These are phyloP conservation scores for Pongo abelii DNA, from an alignment of 2,113 vertebrate genomes.

Conservation along the genomic window DNA sequence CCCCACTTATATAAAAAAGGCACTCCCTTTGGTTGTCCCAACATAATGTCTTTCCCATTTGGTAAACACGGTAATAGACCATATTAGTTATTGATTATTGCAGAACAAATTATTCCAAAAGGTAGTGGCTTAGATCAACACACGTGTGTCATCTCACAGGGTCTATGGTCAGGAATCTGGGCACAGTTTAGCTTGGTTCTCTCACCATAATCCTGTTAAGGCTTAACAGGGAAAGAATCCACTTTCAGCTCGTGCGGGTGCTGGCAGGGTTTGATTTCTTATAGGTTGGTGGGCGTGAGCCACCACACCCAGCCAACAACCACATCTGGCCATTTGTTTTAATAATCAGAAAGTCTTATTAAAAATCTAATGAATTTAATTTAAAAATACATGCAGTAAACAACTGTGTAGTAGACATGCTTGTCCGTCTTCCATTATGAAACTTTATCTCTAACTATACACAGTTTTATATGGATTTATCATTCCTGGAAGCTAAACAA, in stretches of 20 bases:
- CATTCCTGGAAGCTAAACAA: not conserved
- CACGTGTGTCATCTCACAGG: too few species aligned
- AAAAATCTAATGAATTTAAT: not conserved
- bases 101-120: not conserved
- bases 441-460: not conserved
- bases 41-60: accelerated
- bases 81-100: not conserved
- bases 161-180: too few species aligned
- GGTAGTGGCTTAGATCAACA: not conserved
- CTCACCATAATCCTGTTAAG: not conserved
- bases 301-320: too few species aligned
- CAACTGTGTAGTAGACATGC: accelerated
- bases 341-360: not conserved
- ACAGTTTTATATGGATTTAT: not conserved
- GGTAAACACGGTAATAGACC: not conserved
- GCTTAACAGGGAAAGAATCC: accelerated
- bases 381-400: not conserved
- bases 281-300: not conserved
- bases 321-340: too few species aligned
- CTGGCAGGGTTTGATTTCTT: not conserved
- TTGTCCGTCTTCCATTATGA: not conserved
- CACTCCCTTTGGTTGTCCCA: not conserved
- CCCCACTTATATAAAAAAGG: not conserved
- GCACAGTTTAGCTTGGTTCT: too few species aligned
- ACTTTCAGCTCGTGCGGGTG: not conserved